These are phyloP conservation scores for Toxonevra muliebris DNA, from an alignment of 2,888 invertebrate genomes.

Conservation along the genomic window DNA sequence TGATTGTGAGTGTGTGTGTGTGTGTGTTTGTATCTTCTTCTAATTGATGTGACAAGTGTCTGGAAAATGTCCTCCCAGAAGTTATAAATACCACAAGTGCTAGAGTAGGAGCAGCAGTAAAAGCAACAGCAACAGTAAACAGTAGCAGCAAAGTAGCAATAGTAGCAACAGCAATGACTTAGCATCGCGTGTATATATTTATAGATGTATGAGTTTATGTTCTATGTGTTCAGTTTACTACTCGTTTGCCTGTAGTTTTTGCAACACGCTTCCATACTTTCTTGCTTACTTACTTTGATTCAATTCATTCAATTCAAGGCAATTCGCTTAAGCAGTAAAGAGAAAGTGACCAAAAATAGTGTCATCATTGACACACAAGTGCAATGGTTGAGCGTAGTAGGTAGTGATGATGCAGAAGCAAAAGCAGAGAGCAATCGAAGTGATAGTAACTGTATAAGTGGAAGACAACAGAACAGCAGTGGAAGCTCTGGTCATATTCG, in stretches of 20 bases:
- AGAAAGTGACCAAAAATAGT: constrained; percentile 31
- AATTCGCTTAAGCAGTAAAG: background rate
- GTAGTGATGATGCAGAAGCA: background rate
- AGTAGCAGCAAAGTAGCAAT: constrained; percentile 10
- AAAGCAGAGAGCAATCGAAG: background rate
- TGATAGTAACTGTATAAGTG: no score
- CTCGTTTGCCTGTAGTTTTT: constrained; percentile 12
- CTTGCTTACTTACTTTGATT: constrained; percentile 31
- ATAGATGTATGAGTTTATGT: background rate
- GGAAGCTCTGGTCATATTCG: no score
- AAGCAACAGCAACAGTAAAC: no score
- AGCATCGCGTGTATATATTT: background rate
- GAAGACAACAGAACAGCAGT: no score
- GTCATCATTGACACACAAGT: constrained; percentile 31
- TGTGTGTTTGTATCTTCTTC: constrained; percentile 14
- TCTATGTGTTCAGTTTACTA: background rate
- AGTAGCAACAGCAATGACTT: constrained; percentile 19
- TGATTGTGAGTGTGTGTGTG: background rate
- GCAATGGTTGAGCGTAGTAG: background rate
- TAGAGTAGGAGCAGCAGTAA: no score
- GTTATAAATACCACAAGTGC: no score
- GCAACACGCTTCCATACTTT: constrained; percentile 11
- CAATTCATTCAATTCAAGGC: no score
- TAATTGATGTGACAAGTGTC: constrained; percentile 63
- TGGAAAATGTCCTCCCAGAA: constrained; percentile 55